Percentiles rank a stretch among this genome's conserved stretches.
Evolutionary conservation across 2,113 vertebrate species (phyloP).

Genomic region (Misgurnus mizolepis): DNA sequence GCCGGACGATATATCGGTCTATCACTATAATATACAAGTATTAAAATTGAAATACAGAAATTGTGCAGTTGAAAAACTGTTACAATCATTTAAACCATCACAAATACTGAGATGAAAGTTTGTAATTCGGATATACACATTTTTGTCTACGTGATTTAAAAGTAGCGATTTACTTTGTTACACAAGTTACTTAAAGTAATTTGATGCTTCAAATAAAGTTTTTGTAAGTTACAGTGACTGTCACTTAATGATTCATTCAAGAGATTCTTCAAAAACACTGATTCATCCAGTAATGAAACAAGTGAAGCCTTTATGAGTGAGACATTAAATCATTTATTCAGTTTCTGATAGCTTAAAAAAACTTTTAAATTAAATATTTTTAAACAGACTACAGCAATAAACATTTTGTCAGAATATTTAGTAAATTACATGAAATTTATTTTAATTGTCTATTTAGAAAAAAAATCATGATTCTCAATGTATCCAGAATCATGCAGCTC

Average conservation of each 20-base stretch:
- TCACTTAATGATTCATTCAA: background rate
- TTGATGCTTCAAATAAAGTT: conserved; percentile 5
- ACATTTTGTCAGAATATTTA: conserved; percentile 4
- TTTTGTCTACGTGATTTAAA: too few species aligned
- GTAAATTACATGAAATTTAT: background rate
- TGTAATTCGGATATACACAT: too few species aligned
- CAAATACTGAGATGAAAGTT: background rate
- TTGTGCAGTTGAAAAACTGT: background rate
- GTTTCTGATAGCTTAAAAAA: too few species aligned
- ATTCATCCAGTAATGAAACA: background rate
- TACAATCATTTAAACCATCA: background rate
- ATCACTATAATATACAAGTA: too few species aligned
- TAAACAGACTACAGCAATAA: too few species aligned
- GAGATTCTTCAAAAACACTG: conserved; percentile 9
- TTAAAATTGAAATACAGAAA: background rate
- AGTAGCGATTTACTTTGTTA: background rate
- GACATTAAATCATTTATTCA: too few species aligned
- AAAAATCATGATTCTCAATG: too few species aligned
- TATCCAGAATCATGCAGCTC: too few species aligned
- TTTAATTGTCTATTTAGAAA: background rate
- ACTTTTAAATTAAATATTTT: too few species aligned
- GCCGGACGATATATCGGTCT: too few species aligned
- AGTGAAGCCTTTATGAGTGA: too few species aligned
- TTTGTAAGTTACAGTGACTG: background rate
- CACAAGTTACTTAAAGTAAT: too few species aligned